Conservation (phyloP, 1,140 invertebrate genomes). For the Archivesica marissinica region DNA sequence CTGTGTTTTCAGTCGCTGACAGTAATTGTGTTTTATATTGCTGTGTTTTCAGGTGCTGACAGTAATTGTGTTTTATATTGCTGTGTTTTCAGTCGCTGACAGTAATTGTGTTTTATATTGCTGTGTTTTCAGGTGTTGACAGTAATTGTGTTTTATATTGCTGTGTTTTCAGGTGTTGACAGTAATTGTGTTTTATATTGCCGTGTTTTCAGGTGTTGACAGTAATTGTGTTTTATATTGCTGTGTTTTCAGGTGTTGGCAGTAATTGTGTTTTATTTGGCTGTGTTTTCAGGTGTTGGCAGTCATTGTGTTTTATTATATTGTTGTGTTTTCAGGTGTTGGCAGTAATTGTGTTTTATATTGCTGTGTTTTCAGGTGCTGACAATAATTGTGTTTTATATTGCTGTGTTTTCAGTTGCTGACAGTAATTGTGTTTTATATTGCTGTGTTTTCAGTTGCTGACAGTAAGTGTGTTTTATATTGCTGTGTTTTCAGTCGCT, state of each 20-base stretch:
- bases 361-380: slow-evolving; percentile 73
- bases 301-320: slow-evolving; percentile 78
- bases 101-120: slow-evolving; percentile 78
- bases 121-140: slow-evolving; percentile 74
- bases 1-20: slow-evolving; percentile 74
- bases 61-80: slow-evolving; percentile 78
- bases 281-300: slow-evolving; percentile 74
- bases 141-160: slow-evolving; percentile 78
- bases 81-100: slow-evolving; percentile 74
- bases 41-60: slow-evolving; percentile 74
- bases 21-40: slow-evolving; percentile 78
- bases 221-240: slow-evolving; percentile 78
- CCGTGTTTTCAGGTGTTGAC: slow-evolving; percentile 74
- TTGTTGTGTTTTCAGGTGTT: slow-evolving; percentile 72
- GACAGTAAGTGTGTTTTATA: slow-evolving; percentile 79
- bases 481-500: slow-evolving; percentile 73
- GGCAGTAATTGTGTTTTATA: slow-evolving; percentile 79
- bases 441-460: slow-evolving; percentile 73
- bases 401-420: slow-evolving; percentile 73
- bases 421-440: slow-evolving; percentile 79
- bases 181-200: slow-evolving; percentile 78
- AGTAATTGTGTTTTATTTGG: slow-evolving; percentile 78
- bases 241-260: slow-evolving; percentile 74
- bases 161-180: slow-evolving; percentile 74
- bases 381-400: slow-evolving; percentile 79